These are phyloP conservation scores for Elachura formosa DNA, from an alignment of 2,113 vertebrate species.

Conservation along the genomic window DNA sequence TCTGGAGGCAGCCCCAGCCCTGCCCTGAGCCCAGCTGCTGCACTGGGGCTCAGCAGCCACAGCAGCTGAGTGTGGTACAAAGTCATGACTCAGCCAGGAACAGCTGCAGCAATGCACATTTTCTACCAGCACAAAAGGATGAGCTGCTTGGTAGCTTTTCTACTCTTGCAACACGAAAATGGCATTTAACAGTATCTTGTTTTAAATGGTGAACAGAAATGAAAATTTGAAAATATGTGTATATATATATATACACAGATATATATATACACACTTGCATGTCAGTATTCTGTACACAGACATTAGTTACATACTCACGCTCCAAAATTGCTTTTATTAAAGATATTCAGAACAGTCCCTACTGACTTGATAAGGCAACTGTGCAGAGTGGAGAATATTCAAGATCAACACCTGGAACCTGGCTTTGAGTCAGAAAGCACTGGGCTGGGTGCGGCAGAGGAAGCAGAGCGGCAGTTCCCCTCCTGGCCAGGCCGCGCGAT, in stretches of 20 bases:
- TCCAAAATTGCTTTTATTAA: background rate
- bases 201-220: constrained; percentile 5
- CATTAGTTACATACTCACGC: background rate
- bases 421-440: background rate
- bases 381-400: background rate
- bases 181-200: constrained; percentile 43
- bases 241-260: background rate
- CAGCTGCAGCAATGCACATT: background rate
- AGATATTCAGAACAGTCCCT: background rate
- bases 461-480: too few species aligned
- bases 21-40: background rate
- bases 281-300: background rate
- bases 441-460: background rate
- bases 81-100: background rate
- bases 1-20: background rate
- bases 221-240: background rate
- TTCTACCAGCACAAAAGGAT: background rate
- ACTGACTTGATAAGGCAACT: constrained; percentile 34
- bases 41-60: background rate
- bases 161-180: constrained; percentile 8
- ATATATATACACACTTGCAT: background rate
- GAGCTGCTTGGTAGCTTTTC: background rate
- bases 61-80: background rate
- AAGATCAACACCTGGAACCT: background rate
- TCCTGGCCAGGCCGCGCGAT: too few species aligned